Evolutionary conservation across 1,140 invertebrate genomes (phyloP).

Genomic region (Vollenhovia emeryi): DNA sequence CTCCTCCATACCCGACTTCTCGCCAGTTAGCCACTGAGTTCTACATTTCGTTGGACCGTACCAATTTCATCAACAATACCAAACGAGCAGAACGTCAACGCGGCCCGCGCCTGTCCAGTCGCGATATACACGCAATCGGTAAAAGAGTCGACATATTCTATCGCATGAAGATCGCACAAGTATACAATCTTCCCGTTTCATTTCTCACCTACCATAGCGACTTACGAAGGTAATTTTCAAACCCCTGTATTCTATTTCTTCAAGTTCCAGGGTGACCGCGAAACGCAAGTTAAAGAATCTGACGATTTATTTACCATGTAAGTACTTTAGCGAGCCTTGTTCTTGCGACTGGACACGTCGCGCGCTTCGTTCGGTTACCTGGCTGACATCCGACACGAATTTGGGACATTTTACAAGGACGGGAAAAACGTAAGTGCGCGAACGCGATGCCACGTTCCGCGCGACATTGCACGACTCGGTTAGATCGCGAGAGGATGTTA

Average conservation of each 20-base stretch:
- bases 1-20: conserved; percentile 58
- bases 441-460: conserved; percentile 37
- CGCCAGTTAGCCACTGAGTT: conserved; percentile 57
- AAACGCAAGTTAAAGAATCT: neutral
- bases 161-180: neutral
- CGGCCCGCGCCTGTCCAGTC: conserved; percentile 34
- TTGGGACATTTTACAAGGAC: conserved; percentile 66
- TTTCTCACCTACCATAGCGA: no score
- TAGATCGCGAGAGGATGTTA: conserved; percentile 45
- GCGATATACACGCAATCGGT: conserved; percentile 10
- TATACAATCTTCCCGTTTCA: neutral
- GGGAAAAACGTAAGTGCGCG: conserved; percentile 24
- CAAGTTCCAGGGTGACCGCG: neutral
- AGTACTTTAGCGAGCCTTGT: neutral
- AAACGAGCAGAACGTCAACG: conserved; percentile 15
- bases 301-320: conserved; percentile 41
- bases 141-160: conserved; percentile 19
- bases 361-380: conserved; percentile 50
- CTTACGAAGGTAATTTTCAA: neutral
- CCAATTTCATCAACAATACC: conserved; percentile 31
- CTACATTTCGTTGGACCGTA: conserved; percentile 50
- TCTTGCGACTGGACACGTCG: conserved; percentile 21
- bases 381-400: conserved; percentile 68
- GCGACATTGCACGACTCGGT: conserved; percentile 31
- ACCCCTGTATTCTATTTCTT: neutral